Base-by-base conservation (phyloP, 2,797 vertebrate genomes). In the Carapus acus region DNA sequence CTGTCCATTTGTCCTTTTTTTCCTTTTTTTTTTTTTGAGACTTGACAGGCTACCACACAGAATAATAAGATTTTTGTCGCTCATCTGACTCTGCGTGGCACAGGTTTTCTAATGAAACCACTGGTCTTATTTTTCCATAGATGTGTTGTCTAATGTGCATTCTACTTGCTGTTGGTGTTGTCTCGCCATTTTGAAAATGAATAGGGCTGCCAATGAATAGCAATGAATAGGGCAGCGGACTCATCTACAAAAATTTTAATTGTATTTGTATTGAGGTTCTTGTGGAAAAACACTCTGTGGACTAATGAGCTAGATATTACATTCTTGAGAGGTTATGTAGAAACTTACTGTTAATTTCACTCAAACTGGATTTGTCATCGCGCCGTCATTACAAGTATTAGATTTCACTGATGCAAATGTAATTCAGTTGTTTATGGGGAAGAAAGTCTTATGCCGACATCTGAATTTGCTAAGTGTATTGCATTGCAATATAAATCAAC, bases 1-100 rank as follows among this genome's bases (percentile, higher is more conserved):
- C 80, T 81, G 73, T 85, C 71, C 20, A 3, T 62, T 79, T 77
- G 76, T 79, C 53, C 54, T 78, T 55, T 77, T 40, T 57, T 73
- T 76, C 79, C 53, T 53, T 78, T 55, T 77, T 40, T 57, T 73
- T 76, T 71, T 74, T 54, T 82, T 67, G 50, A 47, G 66, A 86
- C 77, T 85, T 71, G 75, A 73, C 74, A 76, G 67, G 64, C 62
- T 51, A 71, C 42, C 67, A 78, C 85, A 81, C 81, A 84, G 69
- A 80, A 85, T 83, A 57, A 69, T 55, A 69, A 64, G 55, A 67
- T 40, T 79, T 83, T 33, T 83, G 80, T 31, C 79, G 65, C 61
- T 80, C 69, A 58, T 71, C 49, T 53, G 43, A 34, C 47, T 76
- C 63, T 66, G 61, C 65, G 55, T 54, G 63, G 56, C 69, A 49